A percentile compares a stretch with the other conserved stretches of the same genome.
Conservation (phyloP, 2,113 vertebrate genomes). For the Micronycteris hirsuta region DNA sequence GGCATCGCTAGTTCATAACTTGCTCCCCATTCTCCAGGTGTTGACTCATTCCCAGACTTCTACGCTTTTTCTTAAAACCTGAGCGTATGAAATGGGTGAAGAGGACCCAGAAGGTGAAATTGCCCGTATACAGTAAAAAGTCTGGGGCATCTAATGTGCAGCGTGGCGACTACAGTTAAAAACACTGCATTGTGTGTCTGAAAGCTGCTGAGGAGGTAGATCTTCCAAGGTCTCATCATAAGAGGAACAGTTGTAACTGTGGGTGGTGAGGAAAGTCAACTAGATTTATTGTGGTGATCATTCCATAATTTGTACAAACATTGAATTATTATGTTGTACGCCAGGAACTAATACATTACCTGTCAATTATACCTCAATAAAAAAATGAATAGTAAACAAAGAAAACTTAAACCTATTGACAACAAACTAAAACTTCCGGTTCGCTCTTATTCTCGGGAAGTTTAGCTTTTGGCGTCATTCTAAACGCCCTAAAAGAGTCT, state of each 20-base stretch:
- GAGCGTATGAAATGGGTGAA: no score
- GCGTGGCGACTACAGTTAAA: not conserved
- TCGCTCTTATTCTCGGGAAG: not conserved
- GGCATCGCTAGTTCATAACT: fast-evolving
- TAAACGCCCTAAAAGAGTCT: fast-evolving
- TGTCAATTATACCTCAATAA: not conserved
- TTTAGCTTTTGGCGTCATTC: fast-evolving
- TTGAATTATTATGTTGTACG: no score
- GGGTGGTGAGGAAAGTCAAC: not conserved
- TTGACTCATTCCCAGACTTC: not conserved
- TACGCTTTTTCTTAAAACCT: not conserved
- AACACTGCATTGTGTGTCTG: not conserved
- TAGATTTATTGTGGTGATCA: not conserved
- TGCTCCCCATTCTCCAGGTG: not conserved
- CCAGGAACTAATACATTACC: not conserved
- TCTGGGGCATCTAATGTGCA: fast-evolving
- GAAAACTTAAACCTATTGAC: not conserved
- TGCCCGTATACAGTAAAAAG: no score
- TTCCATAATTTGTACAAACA: not conserved
- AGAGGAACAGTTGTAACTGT: no score
- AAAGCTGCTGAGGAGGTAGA: not conserved
- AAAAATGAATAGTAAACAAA: not conserved
- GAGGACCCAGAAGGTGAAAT: no score
- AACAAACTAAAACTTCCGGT: not conserved
- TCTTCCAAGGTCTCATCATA: not conserved